Percentiles rank a stretch among this genome's conserved stretches.
Conservation (phyloP, 2,888 invertebrate species). For the Ferdinandea cuprea region DNA sequence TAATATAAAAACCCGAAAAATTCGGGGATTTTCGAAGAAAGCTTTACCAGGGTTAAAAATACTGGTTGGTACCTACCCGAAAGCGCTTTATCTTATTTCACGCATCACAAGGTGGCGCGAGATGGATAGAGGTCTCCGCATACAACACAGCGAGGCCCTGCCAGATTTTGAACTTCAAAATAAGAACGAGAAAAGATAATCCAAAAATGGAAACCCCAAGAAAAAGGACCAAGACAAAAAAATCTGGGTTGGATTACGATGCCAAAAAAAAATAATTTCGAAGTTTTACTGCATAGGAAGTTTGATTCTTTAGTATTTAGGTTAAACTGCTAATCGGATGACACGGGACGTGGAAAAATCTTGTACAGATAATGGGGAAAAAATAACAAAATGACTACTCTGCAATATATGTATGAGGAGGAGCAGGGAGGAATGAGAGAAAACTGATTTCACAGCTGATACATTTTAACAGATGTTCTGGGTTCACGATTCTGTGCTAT, state of each 20-base stretch:
- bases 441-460: background rate
- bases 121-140: background rate
- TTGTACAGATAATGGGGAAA: background rate
- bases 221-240: background rate
- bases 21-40: background rate
- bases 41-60: conserved; percentile 7
- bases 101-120: background rate
- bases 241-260: background rate
- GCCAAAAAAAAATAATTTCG: background rate
- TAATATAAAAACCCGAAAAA: background rate
- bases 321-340: background rate
- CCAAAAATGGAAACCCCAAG: background rate
- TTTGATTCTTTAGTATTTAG: background rate
- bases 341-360: background rate
- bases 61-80: conserved; percentile 4
- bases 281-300: background rate
- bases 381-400: too few species aligned
- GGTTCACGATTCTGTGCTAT: background rate
- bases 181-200: background rate
- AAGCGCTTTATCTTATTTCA: conserved; percentile 5
- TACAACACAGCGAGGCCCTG: background rate
- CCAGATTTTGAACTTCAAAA: background rate
- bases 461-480: background rate
- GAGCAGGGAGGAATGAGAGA: background rate
- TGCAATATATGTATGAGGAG: too few species aligned